A percentile compares a stretch with the other conserved stretches of the same genome.
These are phyloP conservation scores for Hirtodrosophila duncani DNA, from an alignment of 2,888 invertebrate species.

Conservation along the genomic window DNA sequence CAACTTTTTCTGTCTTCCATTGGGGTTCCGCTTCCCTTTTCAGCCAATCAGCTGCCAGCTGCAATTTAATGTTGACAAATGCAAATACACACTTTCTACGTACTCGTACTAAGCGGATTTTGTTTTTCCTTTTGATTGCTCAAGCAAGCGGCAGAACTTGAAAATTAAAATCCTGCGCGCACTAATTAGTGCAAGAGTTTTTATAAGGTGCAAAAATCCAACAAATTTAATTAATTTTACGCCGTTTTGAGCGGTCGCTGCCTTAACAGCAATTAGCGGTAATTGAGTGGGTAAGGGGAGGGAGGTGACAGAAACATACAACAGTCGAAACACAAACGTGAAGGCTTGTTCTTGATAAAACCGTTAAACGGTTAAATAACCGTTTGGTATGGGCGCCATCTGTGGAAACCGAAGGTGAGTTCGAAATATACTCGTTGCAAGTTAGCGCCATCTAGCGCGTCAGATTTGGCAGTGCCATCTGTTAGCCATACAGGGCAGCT, in stretches of 20 bases:
- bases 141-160: constrained; percentile 65
- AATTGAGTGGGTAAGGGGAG: not conserved
- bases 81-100: too few species aligned
- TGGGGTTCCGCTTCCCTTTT: constrained; percentile 24
- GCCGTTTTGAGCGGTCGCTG: constrained; percentile 37
- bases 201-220: constrained; percentile 52
- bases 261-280: not conserved
- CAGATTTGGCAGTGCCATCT: too few species aligned
- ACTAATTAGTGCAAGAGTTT: constrained; percentile 63
- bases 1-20: constrained; percentile 38
- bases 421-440: too few species aligned
- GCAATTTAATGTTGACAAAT: constrained; percentile 44
- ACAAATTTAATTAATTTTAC: constrained; percentile 70
- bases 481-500: too few species aligned
- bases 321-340: too few species aligned
- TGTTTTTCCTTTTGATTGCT: constrained; percentile 37
- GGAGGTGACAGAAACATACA: too few species aligned
- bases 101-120: constrained; percentile 23
- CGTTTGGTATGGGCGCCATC: too few species aligned
- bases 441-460: too few species aligned
- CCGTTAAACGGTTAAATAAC: too few species aligned
- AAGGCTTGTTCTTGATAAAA: too few species aligned
- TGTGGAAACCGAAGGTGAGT: too few species aligned
- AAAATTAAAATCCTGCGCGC: constrained; percentile 27
- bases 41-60: constrained; percentile 55